These are phyloP conservation scores for Aldrovandia affinis DNA, from an alignment of 2,797 vertebrate species.

Conservation along the genomic window DNA sequence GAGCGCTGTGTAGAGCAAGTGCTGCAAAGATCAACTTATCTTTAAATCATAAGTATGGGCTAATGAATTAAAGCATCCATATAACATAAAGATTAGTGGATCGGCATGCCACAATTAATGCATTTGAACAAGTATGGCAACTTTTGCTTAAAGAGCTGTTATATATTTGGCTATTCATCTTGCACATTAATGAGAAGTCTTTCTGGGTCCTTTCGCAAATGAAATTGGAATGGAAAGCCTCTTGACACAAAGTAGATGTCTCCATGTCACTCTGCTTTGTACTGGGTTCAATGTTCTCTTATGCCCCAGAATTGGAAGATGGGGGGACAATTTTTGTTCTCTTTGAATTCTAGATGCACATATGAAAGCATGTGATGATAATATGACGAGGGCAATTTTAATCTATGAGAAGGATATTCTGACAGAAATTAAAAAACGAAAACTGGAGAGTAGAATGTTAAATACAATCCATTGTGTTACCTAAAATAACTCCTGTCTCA, in stretches of 20 bases:
- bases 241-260: not conserved
- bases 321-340: not conserved
- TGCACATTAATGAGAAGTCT: not conserved
- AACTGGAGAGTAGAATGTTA: not conserved
- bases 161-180: not conserved
- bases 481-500: not conserved
- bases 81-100: not conserved
- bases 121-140: not conserved
- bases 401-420: not conserved
- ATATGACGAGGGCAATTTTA: not conserved
- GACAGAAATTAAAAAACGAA: not conserved
- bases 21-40: not conserved
- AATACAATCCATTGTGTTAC: not conserved
- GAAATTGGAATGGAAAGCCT: not conserved
- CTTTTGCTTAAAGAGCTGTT: not conserved
- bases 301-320: slow-evolving; percentile 4
- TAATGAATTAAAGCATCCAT: not conserved
- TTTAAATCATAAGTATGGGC: not conserved
- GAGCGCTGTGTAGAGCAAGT: no score
- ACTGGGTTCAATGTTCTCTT: not conserved
- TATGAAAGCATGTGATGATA: not conserved
- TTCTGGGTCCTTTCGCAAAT: not conserved
- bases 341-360: not conserved
- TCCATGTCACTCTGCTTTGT: not conserved
- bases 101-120: not conserved